Evolutionary conservation across 2,888 invertebrate species (phyloP), one percentile per base, ranked within the genome.

Genomic region (Erannis defoliaria): DNA sequence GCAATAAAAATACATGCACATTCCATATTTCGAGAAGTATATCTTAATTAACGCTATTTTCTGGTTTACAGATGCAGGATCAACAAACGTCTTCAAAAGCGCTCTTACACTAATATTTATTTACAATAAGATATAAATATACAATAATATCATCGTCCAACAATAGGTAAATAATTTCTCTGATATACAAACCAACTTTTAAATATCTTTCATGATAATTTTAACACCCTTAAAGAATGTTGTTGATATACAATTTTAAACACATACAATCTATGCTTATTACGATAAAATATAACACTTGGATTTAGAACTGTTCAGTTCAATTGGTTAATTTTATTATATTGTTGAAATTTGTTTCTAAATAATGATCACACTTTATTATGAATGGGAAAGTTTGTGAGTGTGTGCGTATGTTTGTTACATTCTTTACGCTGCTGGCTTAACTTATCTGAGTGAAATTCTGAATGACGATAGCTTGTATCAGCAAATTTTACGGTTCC

Each of bases 101-200:
- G 2, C 23, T 31, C 19, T 29, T 31, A 31, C 10, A 46, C 42
- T 48, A 62, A 66, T 55, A 51, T 67, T 62, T 53, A 62, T 62
- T 57, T 62, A 67, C 67, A 67, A 49, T 19, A 58, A 50, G 57
- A 59, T 55, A 48, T 31, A 40, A 35, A 31, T 57, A 33, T 37
- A 45, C 42, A 26, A 46, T 55, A 48, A 55, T 48, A 59, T 53
- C 50, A 56, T 50, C 40, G 14, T 49, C 21, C 62, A 62, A 62
- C 62, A 46, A 49, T 29, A 33, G 8, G 43, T 58, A 62, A 62
- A 66, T 60, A 62, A 50, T 53, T 53, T 19, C 40, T 55, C 58
- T 49, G 21, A 62, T 55, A 63, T 42, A 63, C 33, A 56, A 62
- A 62, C 53, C 56, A 48, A 35, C 48, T 31, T 42, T 35, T 21